phyloP scores from a whole-genome alignment of 2,797 vertebrate genomes.

The Tenualosa thibaudeaui region DNA sequence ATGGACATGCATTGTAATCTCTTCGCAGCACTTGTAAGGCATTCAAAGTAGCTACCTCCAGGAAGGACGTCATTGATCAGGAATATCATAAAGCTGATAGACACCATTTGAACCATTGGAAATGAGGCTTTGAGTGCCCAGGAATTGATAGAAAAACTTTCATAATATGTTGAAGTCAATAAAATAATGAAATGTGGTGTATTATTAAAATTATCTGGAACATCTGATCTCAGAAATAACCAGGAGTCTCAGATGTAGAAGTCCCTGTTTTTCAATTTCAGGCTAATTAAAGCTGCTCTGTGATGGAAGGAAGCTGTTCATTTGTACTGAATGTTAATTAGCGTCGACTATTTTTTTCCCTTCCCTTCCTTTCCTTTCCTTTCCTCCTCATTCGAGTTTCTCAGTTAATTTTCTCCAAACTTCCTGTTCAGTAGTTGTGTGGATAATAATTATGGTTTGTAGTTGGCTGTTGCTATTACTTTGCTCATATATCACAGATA shows the following conservation, averaged over 20 bases:
- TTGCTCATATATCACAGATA: neutral
- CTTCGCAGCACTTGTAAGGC: neutral
- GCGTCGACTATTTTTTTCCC: neutral
- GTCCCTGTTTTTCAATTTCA: neutral
- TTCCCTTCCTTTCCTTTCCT: neutral
- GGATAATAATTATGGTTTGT: neutral
- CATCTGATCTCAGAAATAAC: neutral
- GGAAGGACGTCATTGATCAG: neutral
- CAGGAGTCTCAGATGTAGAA: neutral
- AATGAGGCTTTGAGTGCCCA: neutral
- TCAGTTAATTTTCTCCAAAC: neutral
- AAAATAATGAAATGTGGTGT: neutral
- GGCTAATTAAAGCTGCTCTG: neutral
- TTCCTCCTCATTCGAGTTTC: neutral
- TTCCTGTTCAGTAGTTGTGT: neutral
- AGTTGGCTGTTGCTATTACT: too few relatives aligned
- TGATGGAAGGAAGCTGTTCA: neutral
- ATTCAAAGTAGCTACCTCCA: neutral
- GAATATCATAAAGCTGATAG: neutral
- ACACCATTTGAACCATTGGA: neutral
- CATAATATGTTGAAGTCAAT: neutral
- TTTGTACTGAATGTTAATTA: constrained; percentile 16
- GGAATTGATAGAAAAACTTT: neutral
- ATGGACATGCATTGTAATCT: neutral
- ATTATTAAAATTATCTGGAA: neutral